Evolutionary conservation across 2,888 invertebrate species (phyloP), one percentile per base, ranked within the genome.

Genomic region (Hirtodrosophila alboralis): DNA sequence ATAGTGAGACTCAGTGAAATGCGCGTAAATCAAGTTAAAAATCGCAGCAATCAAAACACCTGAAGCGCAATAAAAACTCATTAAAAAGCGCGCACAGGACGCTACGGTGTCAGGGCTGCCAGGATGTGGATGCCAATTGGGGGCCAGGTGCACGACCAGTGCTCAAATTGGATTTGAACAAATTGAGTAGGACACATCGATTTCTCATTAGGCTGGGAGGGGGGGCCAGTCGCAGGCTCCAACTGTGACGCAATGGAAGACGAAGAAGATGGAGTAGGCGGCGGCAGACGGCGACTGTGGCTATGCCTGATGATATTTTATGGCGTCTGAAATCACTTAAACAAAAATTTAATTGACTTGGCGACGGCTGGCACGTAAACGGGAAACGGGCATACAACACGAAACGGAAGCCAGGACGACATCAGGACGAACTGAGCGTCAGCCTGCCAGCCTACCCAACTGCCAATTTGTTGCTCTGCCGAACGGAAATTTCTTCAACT

Each of bases 401-500:
- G 61, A 75, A 73, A 62, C 80, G 84, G 84, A 84, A 80, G 80
- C 60, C 52, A 62, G 64, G 36, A 51, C 51, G 44, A 38, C 14
- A 43, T 40, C 34, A 51, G 49, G 37, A 30, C 41, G 51, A 31
- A 14, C 48, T 33, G 26, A 40, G 14, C 56, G 47, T 28, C 45
- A 51, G 33, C 18, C 40, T 21, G 33, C n/a, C 48, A 27, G 54
- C 49, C 58, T 45, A 33, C 59, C 59, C 18, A 18, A 18, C 23
- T 72, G 65, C 75, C 84, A 86, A 87, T 84, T 79, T 86, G 84
- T 80, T 84, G 86, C 70, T 68, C 79, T 83, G 68, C 60, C 53
- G 58, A 75, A 67, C 83, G 89, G 88, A 88, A 88, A 88, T 89
- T 87, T 86, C 75, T 76, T 80, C 75, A 75, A 86, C 87, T 89